Evolutionary conservation across 2,888 invertebrate genomes (phyloP).

Genomic region (Mactromeris polynyma): DNA sequence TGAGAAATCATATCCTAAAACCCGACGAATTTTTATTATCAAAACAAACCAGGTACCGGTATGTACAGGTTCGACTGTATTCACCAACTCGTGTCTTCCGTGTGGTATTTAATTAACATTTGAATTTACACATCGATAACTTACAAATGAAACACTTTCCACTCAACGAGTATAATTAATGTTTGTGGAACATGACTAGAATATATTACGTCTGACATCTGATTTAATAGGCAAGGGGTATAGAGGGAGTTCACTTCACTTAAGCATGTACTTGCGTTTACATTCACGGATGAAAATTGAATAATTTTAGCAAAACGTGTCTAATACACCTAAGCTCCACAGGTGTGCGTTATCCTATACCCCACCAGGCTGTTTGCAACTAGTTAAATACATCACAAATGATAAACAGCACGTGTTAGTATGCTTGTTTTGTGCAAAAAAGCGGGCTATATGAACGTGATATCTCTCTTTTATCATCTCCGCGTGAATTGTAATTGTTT

Average conservation of each 20-base stretch:
- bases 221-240: conserved; percentile 28
- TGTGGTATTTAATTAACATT: conserved; percentile 5
- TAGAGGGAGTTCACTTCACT: conserved; percentile 27
- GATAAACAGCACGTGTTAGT: not conserved
- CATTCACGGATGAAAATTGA: conserved; percentile 25
- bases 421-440: not conserved
- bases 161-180: conserved; percentile 46
- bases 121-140: conserved; percentile 36
- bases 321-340: not conserved
- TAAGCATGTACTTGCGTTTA: conserved; percentile 39
- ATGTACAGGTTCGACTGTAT: not conserved
- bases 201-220: conserved; percentile 51
- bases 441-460: not conserved
- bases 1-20: too few relatives aligned
- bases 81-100: not conserved
- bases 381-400: not conserved
- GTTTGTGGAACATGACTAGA: conserved; percentile 55
- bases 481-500: not conserved
- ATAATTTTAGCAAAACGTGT: conserved; percentile 22
- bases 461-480: not conserved
- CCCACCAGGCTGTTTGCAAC: not conserved
- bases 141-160: conserved; percentile 24
- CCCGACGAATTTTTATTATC: too few relatives aligned
- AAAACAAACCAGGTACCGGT: not conserved
- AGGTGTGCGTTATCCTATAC: not conserved